Percentiles rank a stretch among this genome's conserved stretches.
phyloP scores from a whole-genome alignment of 1,140 invertebrate species.

The Anastrepha ludens region DNA sequence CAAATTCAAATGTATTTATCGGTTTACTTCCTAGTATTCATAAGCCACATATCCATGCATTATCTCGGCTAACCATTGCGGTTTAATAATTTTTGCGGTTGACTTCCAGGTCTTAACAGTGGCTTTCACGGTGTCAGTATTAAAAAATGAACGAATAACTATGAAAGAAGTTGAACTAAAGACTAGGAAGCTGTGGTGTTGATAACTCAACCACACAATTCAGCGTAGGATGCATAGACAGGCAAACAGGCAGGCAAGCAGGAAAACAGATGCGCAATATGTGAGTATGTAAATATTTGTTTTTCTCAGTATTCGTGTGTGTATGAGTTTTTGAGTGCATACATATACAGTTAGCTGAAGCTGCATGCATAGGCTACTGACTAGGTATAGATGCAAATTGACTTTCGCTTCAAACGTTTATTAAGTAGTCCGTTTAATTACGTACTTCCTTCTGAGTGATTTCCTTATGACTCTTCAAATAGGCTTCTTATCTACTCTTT shows the following conservation, averaged over 20 bases:
- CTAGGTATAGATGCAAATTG: background rate
- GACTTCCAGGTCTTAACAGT: background rate
- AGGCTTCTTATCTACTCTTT: too few species aligned
- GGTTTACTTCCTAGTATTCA: too few species aligned
- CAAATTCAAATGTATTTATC: background rate
- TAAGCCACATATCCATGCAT: background rate
- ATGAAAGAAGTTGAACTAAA: background rate
- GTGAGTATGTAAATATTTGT: too few species aligned
- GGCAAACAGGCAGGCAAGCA: background rate
- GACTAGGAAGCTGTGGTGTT: background rate
- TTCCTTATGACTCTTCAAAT: too few species aligned
- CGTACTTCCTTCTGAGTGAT: too few species aligned
- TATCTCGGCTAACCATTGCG: background rate
- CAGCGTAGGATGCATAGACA: background rate
- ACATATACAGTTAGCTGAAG: background rate
- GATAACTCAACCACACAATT: background rate
- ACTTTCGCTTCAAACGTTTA: too few species aligned
- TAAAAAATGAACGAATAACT: background rate
- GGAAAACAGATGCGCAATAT: background rate
- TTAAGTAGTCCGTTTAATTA: too few species aligned
- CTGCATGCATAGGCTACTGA: background rate
- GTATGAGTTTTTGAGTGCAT: background rate
- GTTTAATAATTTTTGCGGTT: constrained; percentile 33
- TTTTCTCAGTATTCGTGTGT: too few species aligned
- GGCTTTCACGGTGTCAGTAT: background rate